Evolutionary conservation across 2,797 vertebrate genomes (phyloP).

Genomic region (Telmatherina bonti): DNA sequence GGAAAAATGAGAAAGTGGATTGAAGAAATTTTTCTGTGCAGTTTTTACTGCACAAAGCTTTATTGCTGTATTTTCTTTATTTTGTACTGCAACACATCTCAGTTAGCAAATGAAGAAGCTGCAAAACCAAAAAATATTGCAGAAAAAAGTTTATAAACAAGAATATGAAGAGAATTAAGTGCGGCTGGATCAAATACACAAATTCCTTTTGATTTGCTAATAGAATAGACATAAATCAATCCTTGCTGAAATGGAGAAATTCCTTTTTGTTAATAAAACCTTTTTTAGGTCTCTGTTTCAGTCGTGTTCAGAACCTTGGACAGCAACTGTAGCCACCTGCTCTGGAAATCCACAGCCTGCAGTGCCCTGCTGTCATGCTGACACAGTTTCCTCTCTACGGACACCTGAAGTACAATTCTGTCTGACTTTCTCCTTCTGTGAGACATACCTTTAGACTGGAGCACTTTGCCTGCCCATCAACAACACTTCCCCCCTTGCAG

Average conservation of each 20-base stretch:
- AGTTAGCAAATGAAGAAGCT: background rate
- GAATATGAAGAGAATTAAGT: background rate
- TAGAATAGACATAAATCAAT: conserved; percentile 6
- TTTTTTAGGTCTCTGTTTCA: background rate
- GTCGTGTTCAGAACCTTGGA: conserved; percentile 47
- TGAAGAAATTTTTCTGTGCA: conserved; percentile 13
- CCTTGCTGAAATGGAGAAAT: background rate
- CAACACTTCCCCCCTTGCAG: background rate
- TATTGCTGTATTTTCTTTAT: background rate
- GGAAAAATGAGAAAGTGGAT: conserved; percentile 21
- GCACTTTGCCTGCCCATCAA: conserved; percentile 28
- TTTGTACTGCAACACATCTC: background rate
- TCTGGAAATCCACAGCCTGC: background rate
- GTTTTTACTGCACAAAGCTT: conserved; percentile 1
- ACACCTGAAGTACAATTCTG: conserved; percentile 18
- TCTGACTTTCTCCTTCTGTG: conserved; percentile 12
- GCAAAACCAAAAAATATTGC: background rate
- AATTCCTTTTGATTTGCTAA: background rate
- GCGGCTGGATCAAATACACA: background rate
- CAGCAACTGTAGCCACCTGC: conserved; percentile 29
- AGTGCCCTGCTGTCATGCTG: background rate
- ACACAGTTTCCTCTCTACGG: conserved; percentile 11
- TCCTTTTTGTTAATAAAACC: background rate
- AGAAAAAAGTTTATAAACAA: background rate
- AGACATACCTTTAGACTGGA: conserved; percentile 26